Base-by-base conservation (phyloP, 2,797 vertebrate genomes). In the Tapera naevia region DNA sequence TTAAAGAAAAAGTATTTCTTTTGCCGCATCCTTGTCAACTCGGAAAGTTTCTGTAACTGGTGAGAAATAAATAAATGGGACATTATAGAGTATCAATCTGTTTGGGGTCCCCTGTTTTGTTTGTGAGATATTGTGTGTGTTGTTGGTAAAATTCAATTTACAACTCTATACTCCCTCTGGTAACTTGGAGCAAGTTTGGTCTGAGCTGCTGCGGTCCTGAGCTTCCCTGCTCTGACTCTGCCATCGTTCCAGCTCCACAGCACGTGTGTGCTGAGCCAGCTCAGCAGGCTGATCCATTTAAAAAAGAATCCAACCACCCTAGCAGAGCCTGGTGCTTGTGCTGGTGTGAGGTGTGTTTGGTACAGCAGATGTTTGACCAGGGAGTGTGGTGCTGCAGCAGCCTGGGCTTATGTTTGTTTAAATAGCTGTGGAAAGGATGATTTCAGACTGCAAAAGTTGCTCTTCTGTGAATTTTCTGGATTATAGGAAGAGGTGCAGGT, bases 221-320 rank as follows among this genome's bases (percentile, higher is more conserved):
- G 32, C 8, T 61, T 51, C 18, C 18, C 50, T 80, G 24, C 73
- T 48, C 35, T 23, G 35, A 17, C 33, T 48, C 53, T 84, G 53
- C 17, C 12, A 1, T 17, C 30, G 45, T 64, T 48, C 9, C 41
- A 54, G 57, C 61, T 62, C 53, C 35, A 48, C 45, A 51, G 62
- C 2, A 6, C 2, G 4, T 0, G 0, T 0, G 0, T 13, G 10
- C 56, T 51, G 67, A 46, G 56, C 25, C 61, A 46, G 39, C 46
- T 51, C 37, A 56, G 27, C 33, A 37, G 32, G 30, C 48, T n/a
- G 41, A 58, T 54, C n/a, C 8, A 4, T 65, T 85, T 51, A 7
- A 6, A 60, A 81, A 39, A 43, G n/a, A 35, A 45, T 41, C 24
- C 6, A 19, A 10, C 5, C 30, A 9, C 11, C 15, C 15, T 30